These are phyloP conservation scores for Meloidogyne chitwoodi DNA, from an alignment of 1,140 invertebrate species.

Conservation along the genomic window DNA sequence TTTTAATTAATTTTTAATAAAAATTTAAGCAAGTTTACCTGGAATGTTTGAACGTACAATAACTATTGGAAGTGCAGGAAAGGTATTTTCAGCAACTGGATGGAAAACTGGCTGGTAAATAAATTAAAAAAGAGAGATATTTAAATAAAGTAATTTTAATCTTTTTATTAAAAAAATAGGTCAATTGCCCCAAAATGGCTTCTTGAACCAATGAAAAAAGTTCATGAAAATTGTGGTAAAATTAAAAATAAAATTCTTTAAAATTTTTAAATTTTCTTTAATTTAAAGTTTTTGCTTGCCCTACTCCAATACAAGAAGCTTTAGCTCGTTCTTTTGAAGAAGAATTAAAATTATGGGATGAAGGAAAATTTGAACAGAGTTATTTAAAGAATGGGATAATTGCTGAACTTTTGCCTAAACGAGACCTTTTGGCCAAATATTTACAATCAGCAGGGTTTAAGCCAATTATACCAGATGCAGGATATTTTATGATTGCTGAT, in stretches of 20 bases:
- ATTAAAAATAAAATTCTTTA: too few species aligned
- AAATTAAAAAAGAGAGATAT: too few species aligned
- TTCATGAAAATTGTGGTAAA: slow-evolving; percentile 79
- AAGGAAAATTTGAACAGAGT: slow-evolving; percentile 68
- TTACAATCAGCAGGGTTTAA: slow-evolving; percentile 77
- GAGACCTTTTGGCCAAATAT: slow-evolving; percentile 77
- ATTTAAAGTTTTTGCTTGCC: slow-evolving; percentile 74
- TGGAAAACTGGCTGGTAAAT: slow-evolving; percentile 77
- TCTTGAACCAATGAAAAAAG: slow-evolving; percentile 75
- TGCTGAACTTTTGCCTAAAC: slow-evolving; percentile 74
- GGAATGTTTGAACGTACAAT: slow-evolving; percentile 97
- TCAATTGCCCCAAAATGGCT: slow-evolving; percentile 79
- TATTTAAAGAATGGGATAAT: slow-evolving; percentile 76
- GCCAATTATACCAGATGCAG: slow-evolving; percentile 87
- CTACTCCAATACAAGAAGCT: slow-evolving; percentile 81
- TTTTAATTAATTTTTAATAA: not conserved
- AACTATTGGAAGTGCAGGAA: slow-evolving; percentile 88
- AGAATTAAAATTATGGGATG: slow-evolving; percentile 71
- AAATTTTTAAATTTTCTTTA: not conserved
- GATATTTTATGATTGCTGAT: slow-evolving; percentile 93
- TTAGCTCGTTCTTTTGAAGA: slow-evolving; percentile 81
- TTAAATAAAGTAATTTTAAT: too few species aligned
- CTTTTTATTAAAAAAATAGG: not conserved
- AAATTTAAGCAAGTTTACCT: slow-evolving; percentile 74
- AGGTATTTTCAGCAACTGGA: slow-evolving; percentile 85